A percentile compares a stretch with the other conserved stretches of the same genome.
These are phyloP conservation scores for Apis dorsata DNA, from an alignment of 1,140 invertebrate species.

Conservation along the genomic window DNA sequence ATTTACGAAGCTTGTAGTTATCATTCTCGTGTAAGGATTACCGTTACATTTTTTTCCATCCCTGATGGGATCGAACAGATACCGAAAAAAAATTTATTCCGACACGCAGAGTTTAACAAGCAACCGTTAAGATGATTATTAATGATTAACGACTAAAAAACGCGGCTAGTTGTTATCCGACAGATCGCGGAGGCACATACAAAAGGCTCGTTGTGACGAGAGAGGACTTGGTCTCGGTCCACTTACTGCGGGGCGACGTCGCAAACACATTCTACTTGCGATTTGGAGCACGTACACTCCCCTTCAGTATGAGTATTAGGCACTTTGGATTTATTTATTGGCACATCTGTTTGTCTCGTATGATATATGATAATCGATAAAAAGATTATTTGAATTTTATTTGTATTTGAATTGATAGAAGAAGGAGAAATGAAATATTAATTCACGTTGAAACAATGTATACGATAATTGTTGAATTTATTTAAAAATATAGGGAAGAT, in stretches of 20 bases:
- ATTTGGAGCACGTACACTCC: slow-evolving; percentile 54
- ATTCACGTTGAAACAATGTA: too few species aligned
- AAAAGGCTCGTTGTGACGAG: slow-evolving; percentile 70
- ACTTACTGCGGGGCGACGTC: slow-evolving; percentile 68
- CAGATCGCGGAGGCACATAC: slow-evolving; percentile 44
- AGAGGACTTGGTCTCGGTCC: slow-evolving; percentile 74
- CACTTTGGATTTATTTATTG: not conserved
- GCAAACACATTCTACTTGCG: slow-evolving; percentile 60
- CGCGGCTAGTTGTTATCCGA: not conserved
- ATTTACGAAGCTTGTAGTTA: too few species aligned
- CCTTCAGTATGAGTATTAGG: not conserved
- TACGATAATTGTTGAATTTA: too few species aligned
- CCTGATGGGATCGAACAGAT: not conserved
- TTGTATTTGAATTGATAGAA: too few species aligned
- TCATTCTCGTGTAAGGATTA: not conserved
- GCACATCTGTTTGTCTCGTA: not conserved
- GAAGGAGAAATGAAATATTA: too few species aligned
- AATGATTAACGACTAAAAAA: slow-evolving; percentile 4
- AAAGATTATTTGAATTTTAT: too few species aligned
- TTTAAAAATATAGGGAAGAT: too few species aligned
- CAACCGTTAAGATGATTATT: not conserved
- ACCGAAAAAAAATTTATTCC: too few species aligned
- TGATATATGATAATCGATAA: too few species aligned
- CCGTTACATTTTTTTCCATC: not conserved
- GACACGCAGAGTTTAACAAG: not conserved